Conservation (phyloP, 2,113 vertebrate genomes). For the Aldabrachelys gigantea region DNA sequence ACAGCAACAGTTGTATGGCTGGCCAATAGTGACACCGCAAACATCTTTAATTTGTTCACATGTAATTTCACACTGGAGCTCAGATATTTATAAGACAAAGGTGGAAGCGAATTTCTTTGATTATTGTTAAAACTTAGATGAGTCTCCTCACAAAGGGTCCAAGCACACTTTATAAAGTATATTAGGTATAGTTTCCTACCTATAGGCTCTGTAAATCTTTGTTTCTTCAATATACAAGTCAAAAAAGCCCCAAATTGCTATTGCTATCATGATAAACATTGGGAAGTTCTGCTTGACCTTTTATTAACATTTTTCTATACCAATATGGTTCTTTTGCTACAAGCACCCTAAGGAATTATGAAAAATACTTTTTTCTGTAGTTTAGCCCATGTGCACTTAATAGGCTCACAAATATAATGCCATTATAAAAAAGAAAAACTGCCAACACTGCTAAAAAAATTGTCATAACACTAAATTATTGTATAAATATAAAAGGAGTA, state of each 20-base stretch:
- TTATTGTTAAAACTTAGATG: neutral
- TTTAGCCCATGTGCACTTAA: conserved; percentile 89
- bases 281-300: conserved; percentile 85
- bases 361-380: conserved; percentile 87
- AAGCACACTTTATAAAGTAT: neutral
- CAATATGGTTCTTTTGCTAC: conserved; percentile 82
- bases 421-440: conserved; percentile 91
- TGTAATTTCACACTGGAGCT: neutral
- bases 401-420: conserved; percentile 89
- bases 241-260: conserved; percentile 70
- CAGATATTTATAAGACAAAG: neutral
- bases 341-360: conserved; percentile 87
- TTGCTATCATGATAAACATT: conserved; percentile 75
- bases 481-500: conserved; percentile 91
- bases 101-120: neutral
- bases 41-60: neutral
- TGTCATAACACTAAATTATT: conserved; percentile 91
- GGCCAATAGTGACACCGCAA: neutral
- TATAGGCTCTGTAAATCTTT: conserved; percentile 54
- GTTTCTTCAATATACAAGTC: conserved; percentile 65
- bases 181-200: conserved; percentile 7
- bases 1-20: neutral
- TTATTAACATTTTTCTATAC: conserved; percentile 85
- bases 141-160: neutral
- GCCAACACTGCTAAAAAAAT: conserved; percentile 88